phyloP scores from a whole-genome alignment of 2,113 vertebrate genomes.

The Colistium nudipinnis region DNA sequence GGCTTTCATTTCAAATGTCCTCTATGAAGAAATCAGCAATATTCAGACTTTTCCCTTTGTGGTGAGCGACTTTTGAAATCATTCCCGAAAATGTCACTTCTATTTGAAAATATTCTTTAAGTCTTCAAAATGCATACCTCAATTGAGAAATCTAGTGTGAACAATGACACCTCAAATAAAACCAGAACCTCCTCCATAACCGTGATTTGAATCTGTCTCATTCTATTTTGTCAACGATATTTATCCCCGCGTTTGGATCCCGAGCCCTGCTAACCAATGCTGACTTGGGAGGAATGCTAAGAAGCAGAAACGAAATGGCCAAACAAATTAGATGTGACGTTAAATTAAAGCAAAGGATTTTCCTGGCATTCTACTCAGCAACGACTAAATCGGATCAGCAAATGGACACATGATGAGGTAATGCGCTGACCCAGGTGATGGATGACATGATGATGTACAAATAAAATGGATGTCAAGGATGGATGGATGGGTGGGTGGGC shows the following conservation, averaged over 20 bases:
- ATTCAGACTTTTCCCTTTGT: too few relatives aligned
- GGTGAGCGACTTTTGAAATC: too few relatives aligned
- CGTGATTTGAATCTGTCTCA: not conserved
- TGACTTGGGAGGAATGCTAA: constrained; percentile 32
- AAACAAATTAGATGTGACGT: constrained; percentile 43
- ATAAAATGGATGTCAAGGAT: constrained; percentile 32
- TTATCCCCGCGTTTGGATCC: constrained; percentile 14
- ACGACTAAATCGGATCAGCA: constrained; percentile 48
- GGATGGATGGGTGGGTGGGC: not conserved
- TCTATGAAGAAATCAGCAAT: constrained; percentile 49
- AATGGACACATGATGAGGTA: constrained; percentile 45
- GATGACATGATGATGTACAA: constrained; percentile 32
- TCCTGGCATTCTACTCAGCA: constrained; percentile 38
- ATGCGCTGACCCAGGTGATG: constrained; percentile 41
- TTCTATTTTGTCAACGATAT: not conserved
- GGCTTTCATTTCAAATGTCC: constrained; percentile 49
- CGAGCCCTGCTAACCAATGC: constrained; percentile 25
- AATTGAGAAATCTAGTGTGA: not conserved
- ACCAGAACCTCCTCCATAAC: not conserved
- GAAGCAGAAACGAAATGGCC: constrained; percentile 19
- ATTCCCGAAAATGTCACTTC: too few relatives aligned
- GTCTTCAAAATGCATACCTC: not conserved
- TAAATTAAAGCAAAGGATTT: constrained; percentile 28
- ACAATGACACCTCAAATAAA: not conserved
- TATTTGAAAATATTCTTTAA: not conserved